These are phyloP conservation scores for Limanda limanda DNA, from an alignment of 2,113 vertebrate genomes.

Conservation along the genomic window DNA sequence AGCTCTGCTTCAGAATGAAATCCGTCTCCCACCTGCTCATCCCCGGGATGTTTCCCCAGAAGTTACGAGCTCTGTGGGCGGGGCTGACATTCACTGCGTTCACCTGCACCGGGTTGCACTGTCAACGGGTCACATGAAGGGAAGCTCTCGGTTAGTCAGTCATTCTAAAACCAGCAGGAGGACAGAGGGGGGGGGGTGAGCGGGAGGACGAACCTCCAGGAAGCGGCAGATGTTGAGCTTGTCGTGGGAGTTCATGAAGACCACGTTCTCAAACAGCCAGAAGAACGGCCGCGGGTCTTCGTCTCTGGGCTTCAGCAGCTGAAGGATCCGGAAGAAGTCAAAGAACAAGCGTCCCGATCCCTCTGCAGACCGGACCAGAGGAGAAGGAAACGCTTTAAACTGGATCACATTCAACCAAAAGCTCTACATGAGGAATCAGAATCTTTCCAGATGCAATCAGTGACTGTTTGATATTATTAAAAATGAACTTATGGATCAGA, in stretches of 20 bases:
- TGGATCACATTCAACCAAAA: not conserved
- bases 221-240: constrained; percentile 93
- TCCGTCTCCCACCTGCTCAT: constrained; percentile 88
- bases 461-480: too few relatives aligned
- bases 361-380: constrained; percentile 75
- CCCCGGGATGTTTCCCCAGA: constrained; percentile 97
- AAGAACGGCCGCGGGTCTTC: constrained; percentile 91
- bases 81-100: constrained; percentile 92
- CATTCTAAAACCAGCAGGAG: not conserved
- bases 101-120: constrained; percentile 96
- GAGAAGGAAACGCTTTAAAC: too few relatives aligned
- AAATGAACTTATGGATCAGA: too few relatives aligned
- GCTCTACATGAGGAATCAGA: not conserved
- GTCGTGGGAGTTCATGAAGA: constrained; percentile 90
- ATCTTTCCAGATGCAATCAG: too few relatives aligned
- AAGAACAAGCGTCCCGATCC: constrained; percentile 94
- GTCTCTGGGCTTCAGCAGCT: constrained; percentile 88
- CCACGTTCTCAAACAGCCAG: constrained; percentile 96
- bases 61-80: constrained; percentile 90
- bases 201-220: constrained; percentile 85
- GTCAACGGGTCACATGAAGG: constrained; percentile 10
- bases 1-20: not conserved
- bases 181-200: not conserved
- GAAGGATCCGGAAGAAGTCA: constrained; percentile 91
- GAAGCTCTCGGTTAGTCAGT: not conserved